phyloP scores from a whole-genome alignment of 92 coral and sea anemone genomes.

The Palythoa grandiflora region DNA sequence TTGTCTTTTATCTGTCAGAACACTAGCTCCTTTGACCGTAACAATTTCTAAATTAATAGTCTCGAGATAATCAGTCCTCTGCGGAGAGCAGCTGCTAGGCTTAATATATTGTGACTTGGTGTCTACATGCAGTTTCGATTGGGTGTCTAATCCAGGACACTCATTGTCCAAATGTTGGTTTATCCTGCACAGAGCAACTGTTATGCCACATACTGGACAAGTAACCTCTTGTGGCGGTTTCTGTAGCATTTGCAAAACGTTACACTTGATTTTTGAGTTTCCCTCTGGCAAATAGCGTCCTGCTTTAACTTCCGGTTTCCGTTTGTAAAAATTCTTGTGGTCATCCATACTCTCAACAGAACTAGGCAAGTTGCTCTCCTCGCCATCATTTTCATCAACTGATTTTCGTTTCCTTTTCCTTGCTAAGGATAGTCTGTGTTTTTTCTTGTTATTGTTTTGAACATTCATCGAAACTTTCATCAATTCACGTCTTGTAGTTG shows the following conservation, averaged over 20 bases:
- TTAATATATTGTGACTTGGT: not conserved
- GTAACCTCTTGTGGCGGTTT: slow-evolving; percentile 62
- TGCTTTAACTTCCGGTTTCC: not conserved
- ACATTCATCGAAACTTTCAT: not conserved
- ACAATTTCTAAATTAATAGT: not conserved
- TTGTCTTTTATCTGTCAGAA: not conserved
- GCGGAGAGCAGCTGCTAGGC: not conserved
- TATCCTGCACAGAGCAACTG: slow-evolving; percentile 69
- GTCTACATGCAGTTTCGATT: not conserved
- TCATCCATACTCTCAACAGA: not conserved
- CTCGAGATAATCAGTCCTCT: not conserved
- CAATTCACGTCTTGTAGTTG: too few relatives aligned
- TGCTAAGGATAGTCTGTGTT: slow-evolving; percentile 5
- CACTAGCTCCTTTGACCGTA: not conserved
- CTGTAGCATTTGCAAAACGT: slow-evolving; percentile 55
- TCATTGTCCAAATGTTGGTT: slow-evolving; percentile 88
- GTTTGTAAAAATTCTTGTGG: not conserved
- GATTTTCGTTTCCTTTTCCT: slow-evolving; percentile 39
- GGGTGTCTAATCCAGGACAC: slow-evolving; percentile 54
- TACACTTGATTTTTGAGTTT: slow-evolving; percentile 1
- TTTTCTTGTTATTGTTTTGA: not conserved
- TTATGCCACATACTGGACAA: slow-evolving; percentile 81
- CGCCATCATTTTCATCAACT: not conserved
- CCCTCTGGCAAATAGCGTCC: not conserved
- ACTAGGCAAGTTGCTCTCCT: not conserved